phyloP scores from a whole-genome alignment of 2,113 vertebrate species.

The Labeo rohita region DNA sequence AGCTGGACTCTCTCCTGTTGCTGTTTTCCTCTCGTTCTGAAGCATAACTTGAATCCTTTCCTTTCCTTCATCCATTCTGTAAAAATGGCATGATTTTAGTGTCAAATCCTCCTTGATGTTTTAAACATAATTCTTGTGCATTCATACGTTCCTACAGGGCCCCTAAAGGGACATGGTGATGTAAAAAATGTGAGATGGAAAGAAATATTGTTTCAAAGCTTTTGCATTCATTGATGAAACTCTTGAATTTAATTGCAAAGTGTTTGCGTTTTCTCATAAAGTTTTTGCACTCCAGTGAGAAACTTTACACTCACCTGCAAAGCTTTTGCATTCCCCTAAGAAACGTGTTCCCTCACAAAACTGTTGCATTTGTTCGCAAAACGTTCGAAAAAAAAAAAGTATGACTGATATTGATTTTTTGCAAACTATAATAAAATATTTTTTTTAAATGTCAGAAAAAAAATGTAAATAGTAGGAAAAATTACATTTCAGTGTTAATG shows the following conservation, averaged over 20 bases:
- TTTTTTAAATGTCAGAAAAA: too few relatives aligned
- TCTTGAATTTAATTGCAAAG: background rate
- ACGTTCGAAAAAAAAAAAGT: background rate
- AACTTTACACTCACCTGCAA: background rate
- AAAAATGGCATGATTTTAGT: constrained; percentile 48
- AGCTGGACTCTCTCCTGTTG: constrained; percentile 51
- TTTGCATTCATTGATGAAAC: background rate
- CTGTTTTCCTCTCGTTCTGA: constrained; percentile 25
- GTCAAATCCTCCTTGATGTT: constrained; percentile 17
- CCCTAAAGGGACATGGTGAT: background rate
- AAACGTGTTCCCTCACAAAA: background rate
- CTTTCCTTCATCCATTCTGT: constrained; percentile 47
- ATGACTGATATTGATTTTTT: background rate
- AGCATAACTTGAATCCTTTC: constrained; percentile 25
- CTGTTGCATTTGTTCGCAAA: background rate
- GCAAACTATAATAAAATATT: background rate
- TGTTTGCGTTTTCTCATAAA: background rate
- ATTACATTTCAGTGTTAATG: too few relatives aligned
- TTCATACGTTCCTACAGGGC: background rate
- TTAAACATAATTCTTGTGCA: constrained; percentile 17
- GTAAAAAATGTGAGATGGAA: background rate
- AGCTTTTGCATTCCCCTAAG: background rate
- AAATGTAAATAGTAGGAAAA: too few relatives aligned
- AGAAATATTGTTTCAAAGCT: background rate
- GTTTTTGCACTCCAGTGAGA: too few relatives aligned